These are phyloP conservation scores for Gobiocypris rarus DNA, from an alignment of 2,113 vertebrate genomes.

Conservation along the genomic window DNA sequence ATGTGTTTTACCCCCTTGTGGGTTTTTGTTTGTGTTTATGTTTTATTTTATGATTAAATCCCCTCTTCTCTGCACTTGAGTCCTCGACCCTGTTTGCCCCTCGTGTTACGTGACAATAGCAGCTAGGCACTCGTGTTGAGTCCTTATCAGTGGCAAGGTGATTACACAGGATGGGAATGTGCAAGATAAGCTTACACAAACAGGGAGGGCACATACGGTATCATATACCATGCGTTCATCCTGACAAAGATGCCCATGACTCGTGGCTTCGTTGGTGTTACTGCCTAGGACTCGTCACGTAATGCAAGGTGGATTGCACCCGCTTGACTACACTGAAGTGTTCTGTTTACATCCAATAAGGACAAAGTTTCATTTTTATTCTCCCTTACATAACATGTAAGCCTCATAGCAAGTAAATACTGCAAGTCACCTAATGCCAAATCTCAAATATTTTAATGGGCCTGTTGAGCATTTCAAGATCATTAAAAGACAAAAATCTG, in stretches of 20 bases:
- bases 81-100: too few species aligned
- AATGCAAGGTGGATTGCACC: neutral
- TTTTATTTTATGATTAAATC: too few species aligned
- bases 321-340: neutral
- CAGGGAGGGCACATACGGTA: neutral
- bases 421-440: conserved; percentile 11
- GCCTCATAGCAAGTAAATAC: conserved; percentile 46
- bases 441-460: neutral
- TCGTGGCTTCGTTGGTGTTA: too few species aligned
- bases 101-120: too few species aligned
- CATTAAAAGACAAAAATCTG: neutral
- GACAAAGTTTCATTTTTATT: conserved; percentile 51
- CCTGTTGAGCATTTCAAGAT: neutral
- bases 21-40: too few species aligned
- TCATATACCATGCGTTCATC: conserved; percentile 58
- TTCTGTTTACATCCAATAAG: conserved; percentile 20
- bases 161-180: conserved; percentile 59
- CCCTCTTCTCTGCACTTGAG: too few species aligned
- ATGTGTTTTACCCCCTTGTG: too few species aligned
- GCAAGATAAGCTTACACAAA: conserved; percentile 58
- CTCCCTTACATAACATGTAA: conserved; percentile 59
- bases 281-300: neutral
- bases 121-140: conserved; percentile 16
- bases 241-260: neutral
- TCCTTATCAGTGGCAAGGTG: conserved; percentile 53